These are phyloP conservation scores for Drosophila paramelanica DNA, from an alignment of 2,888 invertebrate genomes.

Conservation along the genomic window DNA sequence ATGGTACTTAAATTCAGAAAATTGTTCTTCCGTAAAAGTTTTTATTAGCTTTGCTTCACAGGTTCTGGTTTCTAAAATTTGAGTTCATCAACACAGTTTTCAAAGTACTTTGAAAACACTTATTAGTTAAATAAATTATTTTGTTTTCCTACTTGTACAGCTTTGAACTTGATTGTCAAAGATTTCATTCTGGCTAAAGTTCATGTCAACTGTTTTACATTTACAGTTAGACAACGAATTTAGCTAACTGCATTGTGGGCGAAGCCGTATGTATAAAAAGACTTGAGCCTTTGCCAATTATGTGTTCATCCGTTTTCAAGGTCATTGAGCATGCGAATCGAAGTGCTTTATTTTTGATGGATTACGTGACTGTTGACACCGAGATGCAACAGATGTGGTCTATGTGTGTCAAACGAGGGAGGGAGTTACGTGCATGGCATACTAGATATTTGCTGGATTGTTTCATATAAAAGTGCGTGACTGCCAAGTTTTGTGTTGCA, in stretches of 20 bases:
- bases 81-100: neutral
- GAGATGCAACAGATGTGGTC: conserved; percentile 64
- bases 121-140: conserved; percentile 5
- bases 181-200: conserved; percentile 1
- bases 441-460: conserved; percentile 17
- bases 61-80: neutral
- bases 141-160: neutral
- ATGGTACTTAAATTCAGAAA: neutral
- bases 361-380: conserved; percentile 64
- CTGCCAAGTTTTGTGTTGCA: conserved; percentile 36
- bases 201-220: conserved; percentile 4
- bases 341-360: conserved; percentile 32
- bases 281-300: conserved; percentile 66
- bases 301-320: conserved; percentile 62
- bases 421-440: conserved; percentile 56
- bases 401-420: conserved; percentile 56
- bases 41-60: conserved; percentile 4
- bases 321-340: conserved; percentile 45
- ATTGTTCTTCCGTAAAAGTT: conserved; percentile 9
- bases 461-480: conserved; percentile 74
- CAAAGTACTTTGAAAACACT: too few relatives aligned
- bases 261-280: neutral
- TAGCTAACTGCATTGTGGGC: conserved; percentile 15
- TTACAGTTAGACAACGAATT: conserved; percentile 10
- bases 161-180: conserved; percentile 45